Base-by-base conservation (phyloP, 2,797 vertebrate species). In the Hypotaenidia philippensis region DNA sequence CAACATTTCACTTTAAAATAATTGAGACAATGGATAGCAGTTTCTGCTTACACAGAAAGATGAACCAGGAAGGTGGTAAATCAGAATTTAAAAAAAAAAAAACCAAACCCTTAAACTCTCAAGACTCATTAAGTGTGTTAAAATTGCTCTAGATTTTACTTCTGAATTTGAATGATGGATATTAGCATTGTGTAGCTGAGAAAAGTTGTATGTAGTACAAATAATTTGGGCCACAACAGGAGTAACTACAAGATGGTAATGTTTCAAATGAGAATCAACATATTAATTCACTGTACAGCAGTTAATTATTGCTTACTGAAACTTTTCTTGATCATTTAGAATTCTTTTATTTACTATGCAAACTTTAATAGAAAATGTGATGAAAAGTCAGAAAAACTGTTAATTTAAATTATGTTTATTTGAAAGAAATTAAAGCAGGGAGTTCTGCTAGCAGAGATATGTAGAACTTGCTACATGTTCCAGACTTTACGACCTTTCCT, bases 1-100 rank as follows among this genome's bases (percentile, higher is more conserved):
- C 13, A 59, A 11, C 7, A 44, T 63, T 84, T 68, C 40, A n/a
- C 19, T 83, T 85, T 12, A 74, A 88, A 92, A 78, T 81, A 83
- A 60, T 32, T 53, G 22, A 77, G 14, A 21, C n/a, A 84, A 38
- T 60, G 9, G 12, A 36, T 53, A 74, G 11, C 6, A n/a, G 5
- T 34, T 77, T 86, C 18, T 75, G 26, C 29, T 71, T 32, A 36
- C 21, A 29, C 0, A 66, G 36, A 59, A 84, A 72, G 10, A 2
- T 41, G 27, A 72, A 52, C 9, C 4, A 25, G 22, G 10, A 69
- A 63, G 6, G n/a, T 47, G 7, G 7, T 49, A 91, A 74, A 83
- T 45, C 8, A 38, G 31, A 45, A 77, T 44, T 3, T 9, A 18
- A 29, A 21, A 29, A 49, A 47, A 47, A 34, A 36, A 36, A 13